Evolutionary conservation across 2,888 invertebrate species (phyloP).

Genomic region (Eupithecia inturbata): DNA sequence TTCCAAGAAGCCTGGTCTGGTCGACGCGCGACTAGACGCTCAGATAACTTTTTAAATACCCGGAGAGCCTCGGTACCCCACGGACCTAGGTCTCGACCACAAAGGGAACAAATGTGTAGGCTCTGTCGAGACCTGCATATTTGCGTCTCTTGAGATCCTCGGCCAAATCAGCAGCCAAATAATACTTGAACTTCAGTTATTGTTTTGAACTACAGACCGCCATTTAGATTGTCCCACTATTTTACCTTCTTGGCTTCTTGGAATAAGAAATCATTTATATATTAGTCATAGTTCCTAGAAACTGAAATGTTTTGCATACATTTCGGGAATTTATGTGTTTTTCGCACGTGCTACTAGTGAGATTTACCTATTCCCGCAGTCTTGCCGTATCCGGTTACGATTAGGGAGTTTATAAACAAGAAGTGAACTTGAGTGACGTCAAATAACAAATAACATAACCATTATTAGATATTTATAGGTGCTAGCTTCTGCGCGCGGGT

Average conservation of each 20-base stretch:
- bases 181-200: not conserved
- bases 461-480: no score
- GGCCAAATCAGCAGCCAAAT: no score
- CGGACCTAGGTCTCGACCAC: no score
- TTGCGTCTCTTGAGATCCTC: no score
- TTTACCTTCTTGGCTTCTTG: not conserved
- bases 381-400: not conserved
- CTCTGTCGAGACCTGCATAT: no score
- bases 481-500: no score
- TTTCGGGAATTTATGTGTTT: constrained; percentile 5
- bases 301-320: not conserved
- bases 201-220: not conserved
- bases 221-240: not conserved
- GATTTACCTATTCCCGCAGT: not conserved
- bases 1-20: no score
- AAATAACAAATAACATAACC: not conserved
- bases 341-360: not conserved
- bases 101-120: no score
- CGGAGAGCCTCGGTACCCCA: no score
- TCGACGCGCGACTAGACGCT: no score
- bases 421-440: not conserved
- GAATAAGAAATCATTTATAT: not conserved
- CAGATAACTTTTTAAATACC: no score
- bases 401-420: not conserved
- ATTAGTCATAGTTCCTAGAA: not conserved